phyloP scores from a whole-genome alignment of 2,888 invertebrate genomes.

The Drosophila engyochracea region DNA sequence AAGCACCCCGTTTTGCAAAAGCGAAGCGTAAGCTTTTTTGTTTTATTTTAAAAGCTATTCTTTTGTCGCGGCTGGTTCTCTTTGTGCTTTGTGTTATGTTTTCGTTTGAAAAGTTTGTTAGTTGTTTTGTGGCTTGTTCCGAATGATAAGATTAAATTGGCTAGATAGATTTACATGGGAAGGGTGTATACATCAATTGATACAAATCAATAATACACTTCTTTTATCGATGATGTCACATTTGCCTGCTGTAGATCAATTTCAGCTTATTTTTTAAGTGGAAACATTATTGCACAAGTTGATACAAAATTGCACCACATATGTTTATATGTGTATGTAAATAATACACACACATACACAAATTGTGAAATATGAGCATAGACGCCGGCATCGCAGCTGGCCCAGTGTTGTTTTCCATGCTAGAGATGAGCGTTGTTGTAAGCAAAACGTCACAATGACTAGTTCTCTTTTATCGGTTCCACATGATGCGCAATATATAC shows the following conservation, averaged over 20 bases:
- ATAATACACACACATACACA: neutral
- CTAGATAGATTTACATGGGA: neutral
- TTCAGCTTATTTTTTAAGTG: neutral
- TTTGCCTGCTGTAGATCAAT: neutral
- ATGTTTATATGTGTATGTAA: neutral
- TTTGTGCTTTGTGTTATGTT: neutral
- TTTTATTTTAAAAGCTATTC: slow-evolving; percentile 7
- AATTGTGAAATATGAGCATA: neutral
- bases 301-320: slow-evolving; percentile 1
- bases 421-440: slow-evolving; percentile 5
- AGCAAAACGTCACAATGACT: neutral
- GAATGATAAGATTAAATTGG: slow-evolving; percentile 3
- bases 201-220: slow-evolving; percentile 1
- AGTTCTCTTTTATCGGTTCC: slow-evolving; percentile 2
- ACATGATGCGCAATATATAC: neutral
- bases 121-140: neutral
- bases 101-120: neutral
- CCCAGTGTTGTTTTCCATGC: slow-evolving; percentile 8
- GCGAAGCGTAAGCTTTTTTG: slow-evolving; percentile 5
- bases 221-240: neutral
- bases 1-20: neutral
- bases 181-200: neutral
- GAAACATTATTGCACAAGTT: neutral
- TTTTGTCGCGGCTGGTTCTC: slow-evolving; percentile 2
- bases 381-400: slow-evolving; percentile 1